Evolutionary conservation across 2,113 vertebrate species (phyloP).

Genomic region (Procapra przewalskii): DNA sequence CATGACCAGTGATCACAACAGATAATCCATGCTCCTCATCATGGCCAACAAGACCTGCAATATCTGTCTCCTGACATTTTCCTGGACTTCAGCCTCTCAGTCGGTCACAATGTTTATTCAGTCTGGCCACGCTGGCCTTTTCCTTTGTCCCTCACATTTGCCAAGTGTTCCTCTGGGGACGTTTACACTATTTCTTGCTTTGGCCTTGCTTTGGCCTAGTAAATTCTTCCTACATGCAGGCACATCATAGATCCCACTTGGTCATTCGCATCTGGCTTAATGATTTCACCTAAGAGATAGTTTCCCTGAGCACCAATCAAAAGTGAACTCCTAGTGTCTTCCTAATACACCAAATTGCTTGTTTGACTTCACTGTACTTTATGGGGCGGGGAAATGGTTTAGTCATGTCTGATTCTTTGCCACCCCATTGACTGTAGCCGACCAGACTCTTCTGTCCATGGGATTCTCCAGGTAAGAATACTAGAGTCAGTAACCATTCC

Average conservation of each 20-base stretch:
- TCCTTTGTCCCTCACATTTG: neutral
- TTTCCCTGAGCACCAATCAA: neutral
- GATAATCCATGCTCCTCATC: neutral
- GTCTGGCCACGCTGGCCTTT: accelerated
- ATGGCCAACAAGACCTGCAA: accelerated
- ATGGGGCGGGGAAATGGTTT: neutral
- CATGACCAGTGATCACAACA: neutral
- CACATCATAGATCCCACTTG: neutral
- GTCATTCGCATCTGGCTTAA: neutral
- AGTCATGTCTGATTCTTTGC: neutral
- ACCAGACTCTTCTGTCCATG: neutral
- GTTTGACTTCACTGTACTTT: neutral
- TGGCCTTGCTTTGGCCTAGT: neutral
- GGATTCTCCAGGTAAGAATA: neutral
- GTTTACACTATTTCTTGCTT: neutral
- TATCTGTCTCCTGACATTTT: neutral
- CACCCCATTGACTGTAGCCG: neutral
- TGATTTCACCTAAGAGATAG: neutral
- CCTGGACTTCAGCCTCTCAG: accelerated
- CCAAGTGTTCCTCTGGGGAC: accelerated
- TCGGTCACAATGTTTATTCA: neutral
- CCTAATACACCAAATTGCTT: neutral
- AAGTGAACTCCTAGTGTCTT: neutral
- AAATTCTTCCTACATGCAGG: neutral
- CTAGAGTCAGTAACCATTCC: neutral